A percentile compares a stretch with the other conserved stretches of the same genome.
Conservation (phyloP, 2,113 vertebrate species). For the Dromas ardeola region DNA sequence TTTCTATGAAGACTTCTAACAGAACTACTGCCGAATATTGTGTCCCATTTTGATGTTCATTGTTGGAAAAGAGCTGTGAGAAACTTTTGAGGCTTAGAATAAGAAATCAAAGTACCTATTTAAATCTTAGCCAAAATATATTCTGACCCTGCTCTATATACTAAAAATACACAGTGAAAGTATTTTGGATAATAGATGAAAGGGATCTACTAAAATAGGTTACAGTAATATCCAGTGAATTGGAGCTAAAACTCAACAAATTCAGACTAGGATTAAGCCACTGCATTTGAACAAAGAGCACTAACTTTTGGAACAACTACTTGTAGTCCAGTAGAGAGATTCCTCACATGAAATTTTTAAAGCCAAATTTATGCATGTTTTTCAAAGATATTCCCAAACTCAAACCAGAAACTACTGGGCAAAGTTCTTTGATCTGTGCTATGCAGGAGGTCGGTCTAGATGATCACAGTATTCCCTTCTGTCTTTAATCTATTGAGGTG, state of each 20-base stretch:
- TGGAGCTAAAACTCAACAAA: conserved; percentile 23
- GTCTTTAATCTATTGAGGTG: neutral
- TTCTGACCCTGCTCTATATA: neutral
- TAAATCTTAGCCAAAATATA: conserved; percentile 41
- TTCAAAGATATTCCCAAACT: conserved; percentile 38
- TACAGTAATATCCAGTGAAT: conserved; percentile 33
- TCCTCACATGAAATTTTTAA: conserved; percentile 2
- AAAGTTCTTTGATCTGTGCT: conserved; percentile 21
- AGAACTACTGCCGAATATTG: conserved; percentile 12
- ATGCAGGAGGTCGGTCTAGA: neutral
- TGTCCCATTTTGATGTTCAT: neutral
- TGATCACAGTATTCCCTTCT: neutral
- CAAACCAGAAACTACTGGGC: conserved; percentile 20
- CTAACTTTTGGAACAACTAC: conserved; percentile 23
- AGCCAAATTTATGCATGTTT: conserved; percentile 52
- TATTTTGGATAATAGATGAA: conserved; percentile 46
- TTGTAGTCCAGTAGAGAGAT: neutral
- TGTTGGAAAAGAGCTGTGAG: conserved; percentile 24
- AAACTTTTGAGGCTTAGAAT: conserved; percentile 33
- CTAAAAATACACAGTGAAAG: conserved; percentile 32
- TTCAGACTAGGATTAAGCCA: conserved; percentile 35
- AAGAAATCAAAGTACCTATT: conserved; percentile 26
- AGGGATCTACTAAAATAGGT: conserved; percentile 30
- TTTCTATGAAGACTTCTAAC: neutral
- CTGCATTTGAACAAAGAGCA: conserved; percentile 13